A percentile compares a stretch with the other conserved stretches of the same genome.
phyloP scores from a whole-genome alignment of 2,113 vertebrate genomes.

The Spea multiplicata region DNA sequence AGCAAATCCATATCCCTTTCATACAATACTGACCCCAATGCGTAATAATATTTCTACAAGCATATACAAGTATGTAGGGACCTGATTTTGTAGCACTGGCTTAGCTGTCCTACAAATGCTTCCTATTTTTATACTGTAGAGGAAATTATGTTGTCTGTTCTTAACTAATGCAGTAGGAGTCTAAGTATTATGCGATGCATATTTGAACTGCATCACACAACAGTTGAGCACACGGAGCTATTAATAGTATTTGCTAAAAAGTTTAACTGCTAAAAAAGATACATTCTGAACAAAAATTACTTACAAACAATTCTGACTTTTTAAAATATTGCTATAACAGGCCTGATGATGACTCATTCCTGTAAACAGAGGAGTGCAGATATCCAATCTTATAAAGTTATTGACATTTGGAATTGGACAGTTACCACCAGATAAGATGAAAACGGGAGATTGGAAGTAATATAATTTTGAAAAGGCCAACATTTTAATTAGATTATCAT shows the following conservation, averaged over 20 bases:
- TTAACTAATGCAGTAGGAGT: constrained; percentile 10
- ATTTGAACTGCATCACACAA: constrained; percentile 17
- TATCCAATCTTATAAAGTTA: constrained; percentile 43
- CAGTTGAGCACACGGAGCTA: constrained; percentile 1
- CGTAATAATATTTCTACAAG: too few species aligned
- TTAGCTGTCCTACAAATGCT: background rate
- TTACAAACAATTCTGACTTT: background rate
- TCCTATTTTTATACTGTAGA: background rate
- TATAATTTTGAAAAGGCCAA: constrained; percentile 25
- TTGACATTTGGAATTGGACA: constrained; percentile 39
- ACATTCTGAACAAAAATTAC: background rate
- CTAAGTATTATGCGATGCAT: constrained; percentile 18
- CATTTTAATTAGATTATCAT: constrained; percentile 11
- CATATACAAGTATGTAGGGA: too few species aligned
- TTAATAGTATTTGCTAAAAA: constrained; percentile 18
- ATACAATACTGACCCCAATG: too few species aligned
- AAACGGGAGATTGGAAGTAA: background rate
- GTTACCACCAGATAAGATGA: constrained; percentile 18
- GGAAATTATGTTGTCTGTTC: constrained; percentile 17
- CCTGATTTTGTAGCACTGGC: background rate
- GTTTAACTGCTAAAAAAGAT: background rate
- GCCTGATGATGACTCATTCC: constrained; percentile 48
- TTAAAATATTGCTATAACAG: constrained; percentile 8
- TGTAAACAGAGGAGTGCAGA: constrained; percentile 44
- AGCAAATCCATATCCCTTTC: too few species aligned